These are phyloP conservation scores for Pogonognathellus flavescens DNA, from an alignment of 1,140 invertebrate species.

Conservation along the genomic window DNA sequence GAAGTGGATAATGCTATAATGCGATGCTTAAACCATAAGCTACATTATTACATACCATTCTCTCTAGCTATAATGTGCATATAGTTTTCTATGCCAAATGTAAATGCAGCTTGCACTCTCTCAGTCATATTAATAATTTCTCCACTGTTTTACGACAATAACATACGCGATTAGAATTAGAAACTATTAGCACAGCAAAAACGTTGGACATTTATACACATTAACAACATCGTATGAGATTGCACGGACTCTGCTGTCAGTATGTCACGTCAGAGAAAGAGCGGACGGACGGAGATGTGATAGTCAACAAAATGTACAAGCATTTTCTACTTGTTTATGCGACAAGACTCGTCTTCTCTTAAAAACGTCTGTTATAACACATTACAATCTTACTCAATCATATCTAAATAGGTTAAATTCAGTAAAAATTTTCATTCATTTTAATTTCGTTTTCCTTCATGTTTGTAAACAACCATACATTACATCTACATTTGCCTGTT, in stretches of 20 bases:
- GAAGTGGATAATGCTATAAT: neutral
- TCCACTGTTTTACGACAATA: conserved; percentile 1
- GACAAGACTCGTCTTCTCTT: too few relatives aligned
- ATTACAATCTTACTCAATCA: too few relatives aligned
- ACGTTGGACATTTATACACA: conserved; percentile 33
- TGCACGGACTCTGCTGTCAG: neutral
- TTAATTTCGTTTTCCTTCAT: too few relatives aligned
- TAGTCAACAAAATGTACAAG: neutral
- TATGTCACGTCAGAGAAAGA: neutral
- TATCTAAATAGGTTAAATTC: too few relatives aligned
- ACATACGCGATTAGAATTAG: conserved; percentile 26
- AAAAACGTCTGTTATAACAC: too few relatives aligned
- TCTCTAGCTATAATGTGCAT: neutral
- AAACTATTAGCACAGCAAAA: conserved; percentile 4
- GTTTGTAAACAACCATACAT: too few relatives aligned
- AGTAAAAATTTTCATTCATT: too few relatives aligned
- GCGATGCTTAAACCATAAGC: neutral
- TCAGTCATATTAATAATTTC: conserved; percentile 25
- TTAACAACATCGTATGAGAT: neutral
- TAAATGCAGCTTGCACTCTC: neutral
- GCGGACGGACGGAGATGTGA: neutral
- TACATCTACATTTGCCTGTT: too few relatives aligned
- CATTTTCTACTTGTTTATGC: conserved; percentile 6
- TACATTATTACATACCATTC: neutral
- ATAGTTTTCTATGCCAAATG: neutral